Evolutionary conservation across 2,113 vertebrate genomes (phyloP).

Genomic region (Halichoerus grypus): DNA sequence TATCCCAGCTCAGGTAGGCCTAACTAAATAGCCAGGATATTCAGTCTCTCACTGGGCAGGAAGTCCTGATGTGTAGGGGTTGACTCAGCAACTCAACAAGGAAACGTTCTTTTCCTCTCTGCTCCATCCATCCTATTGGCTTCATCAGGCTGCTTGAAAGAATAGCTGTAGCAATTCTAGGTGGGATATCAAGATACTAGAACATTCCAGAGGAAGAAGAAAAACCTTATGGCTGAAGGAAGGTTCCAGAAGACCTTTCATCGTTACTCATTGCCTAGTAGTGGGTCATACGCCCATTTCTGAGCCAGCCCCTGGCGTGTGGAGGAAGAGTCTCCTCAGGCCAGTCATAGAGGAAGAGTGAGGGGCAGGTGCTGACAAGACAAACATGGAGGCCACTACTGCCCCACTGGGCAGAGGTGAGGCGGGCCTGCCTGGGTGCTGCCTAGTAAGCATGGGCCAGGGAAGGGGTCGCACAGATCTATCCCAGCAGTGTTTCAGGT

Average conservation of each 20-base stretch:
- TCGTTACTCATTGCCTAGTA: neutral
- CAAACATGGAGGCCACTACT: too few relatives aligned
- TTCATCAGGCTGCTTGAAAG: neutral
- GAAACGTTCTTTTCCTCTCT: neutral
- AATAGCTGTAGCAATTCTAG: neutral
- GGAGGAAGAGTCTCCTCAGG: neutral
- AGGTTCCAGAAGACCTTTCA: neutral
- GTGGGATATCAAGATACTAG: neutral
- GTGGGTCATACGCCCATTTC: neutral
- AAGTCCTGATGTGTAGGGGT: neutral
- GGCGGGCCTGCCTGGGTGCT: neutral
- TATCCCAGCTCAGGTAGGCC: neutral
- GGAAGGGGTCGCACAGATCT: neutral
- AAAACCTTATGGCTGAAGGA: neutral
- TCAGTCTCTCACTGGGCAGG: neutral
- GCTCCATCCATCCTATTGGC: neutral
- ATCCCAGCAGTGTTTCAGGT: neutral
- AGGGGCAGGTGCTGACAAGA: neutral
- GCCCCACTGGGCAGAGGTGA: neutral
- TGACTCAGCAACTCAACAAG: neutral
- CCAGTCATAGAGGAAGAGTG: neutral
- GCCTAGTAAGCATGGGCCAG: neutral
- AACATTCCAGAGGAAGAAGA: constrained; percentile 1
- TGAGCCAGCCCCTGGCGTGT: neutral
- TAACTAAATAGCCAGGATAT: neutral